Conservation (phyloP, 2,888 invertebrate species). For the Resseliella maxima region DNA sequence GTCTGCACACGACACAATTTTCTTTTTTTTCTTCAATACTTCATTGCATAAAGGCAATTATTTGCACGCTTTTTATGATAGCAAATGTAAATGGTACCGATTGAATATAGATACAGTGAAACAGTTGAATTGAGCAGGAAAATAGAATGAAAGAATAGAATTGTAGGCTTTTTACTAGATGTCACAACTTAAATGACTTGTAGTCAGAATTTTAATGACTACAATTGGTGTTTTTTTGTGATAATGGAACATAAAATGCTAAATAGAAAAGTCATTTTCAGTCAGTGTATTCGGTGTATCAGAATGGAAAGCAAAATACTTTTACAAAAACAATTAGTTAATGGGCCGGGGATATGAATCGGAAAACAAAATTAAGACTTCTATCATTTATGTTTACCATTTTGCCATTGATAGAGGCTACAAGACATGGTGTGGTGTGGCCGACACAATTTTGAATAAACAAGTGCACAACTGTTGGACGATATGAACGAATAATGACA, state of each 20-base stretch:
- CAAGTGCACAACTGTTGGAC: background rate
- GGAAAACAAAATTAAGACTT: constrained; percentile 22
- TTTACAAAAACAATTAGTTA: background rate
- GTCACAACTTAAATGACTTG: background rate
- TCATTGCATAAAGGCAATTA: constrained; percentile 6
- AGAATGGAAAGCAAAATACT: background rate
- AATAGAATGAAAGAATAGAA: too few species aligned
- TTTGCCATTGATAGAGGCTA: too few species aligned
- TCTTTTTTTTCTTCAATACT: too few species aligned
- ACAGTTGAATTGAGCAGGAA: too few species aligned
- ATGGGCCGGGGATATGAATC: constrained; percentile 12
- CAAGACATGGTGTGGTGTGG: too few species aligned
- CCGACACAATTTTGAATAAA: too few species aligned
- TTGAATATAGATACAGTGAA: too few species aligned
- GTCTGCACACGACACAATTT: background rate
- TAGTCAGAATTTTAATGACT: background rate
- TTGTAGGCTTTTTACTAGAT: background rate
- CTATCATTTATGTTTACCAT: background rate
- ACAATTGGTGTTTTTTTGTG: constrained; percentile 10
- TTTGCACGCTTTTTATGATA: background rate
- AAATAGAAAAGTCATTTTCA: background rate
- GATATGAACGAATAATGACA: background rate
- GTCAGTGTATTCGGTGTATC: background rate
- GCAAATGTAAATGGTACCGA: too few species aligned
- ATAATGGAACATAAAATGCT: background rate